Evolutionary conservation across 2,797 vertebrate species (phyloP).

Genomic region (Enteromius viviparus): DNA sequence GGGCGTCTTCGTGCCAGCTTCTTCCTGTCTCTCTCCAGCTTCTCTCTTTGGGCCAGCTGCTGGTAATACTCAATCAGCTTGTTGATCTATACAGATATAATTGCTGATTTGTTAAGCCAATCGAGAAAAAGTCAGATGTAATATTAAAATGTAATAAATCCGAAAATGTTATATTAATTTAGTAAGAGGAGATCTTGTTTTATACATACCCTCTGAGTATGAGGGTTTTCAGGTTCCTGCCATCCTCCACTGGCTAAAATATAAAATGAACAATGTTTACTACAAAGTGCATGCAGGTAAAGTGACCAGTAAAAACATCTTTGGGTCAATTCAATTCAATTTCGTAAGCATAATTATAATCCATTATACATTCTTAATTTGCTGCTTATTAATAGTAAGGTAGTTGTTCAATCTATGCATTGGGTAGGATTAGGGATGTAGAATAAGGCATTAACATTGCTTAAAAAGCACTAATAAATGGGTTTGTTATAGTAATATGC

Average conservation of each 20-base stretch:
- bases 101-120: not conserved
- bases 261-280: slow-evolving; percentile 43
- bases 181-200: not conserved
- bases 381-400: no score
- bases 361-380: no score
- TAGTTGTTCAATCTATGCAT: no score
- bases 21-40: slow-evolving; percentile 95
- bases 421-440: no score
- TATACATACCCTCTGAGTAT: slow-evolving; percentile 88
- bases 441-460: no score
- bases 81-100: slow-evolving; percentile 83
- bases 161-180: not conserved
- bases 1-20: slow-evolving; percentile 94
- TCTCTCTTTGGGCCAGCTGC: slow-evolving; percentile 96
- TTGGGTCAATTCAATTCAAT: not conserved
- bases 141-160: not conserved
- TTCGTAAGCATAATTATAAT: no score
- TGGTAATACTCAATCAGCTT: slow-evolving; percentile 98
- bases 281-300: not conserved
- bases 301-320: not conserved
- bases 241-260: slow-evolving; percentile 94
- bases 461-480: no score
- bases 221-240: slow-evolving; percentile 97
- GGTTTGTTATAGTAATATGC: no score
- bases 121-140: not conserved